Percentiles rank a stretch among this genome's conserved stretches.
These are phyloP conservation scores for Caenorhabditis auriculariae DNA, from an alignment of 2,888 invertebrate genomes.

Conservation along the genomic window DNA sequence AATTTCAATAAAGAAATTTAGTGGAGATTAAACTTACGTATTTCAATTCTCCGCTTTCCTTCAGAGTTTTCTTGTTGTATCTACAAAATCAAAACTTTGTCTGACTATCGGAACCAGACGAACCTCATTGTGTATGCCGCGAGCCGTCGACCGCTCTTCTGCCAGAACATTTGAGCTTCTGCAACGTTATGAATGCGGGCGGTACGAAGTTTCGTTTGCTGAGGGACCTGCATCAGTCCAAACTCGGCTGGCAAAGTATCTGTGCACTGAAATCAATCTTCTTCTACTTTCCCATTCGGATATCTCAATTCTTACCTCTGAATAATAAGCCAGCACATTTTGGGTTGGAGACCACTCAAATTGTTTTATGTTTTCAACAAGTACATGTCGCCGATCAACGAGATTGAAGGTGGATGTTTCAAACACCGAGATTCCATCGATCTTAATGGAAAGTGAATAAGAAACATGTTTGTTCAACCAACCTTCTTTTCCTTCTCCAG, in stretches of 20 bases:
- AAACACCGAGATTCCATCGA: constrained; percentile 78
- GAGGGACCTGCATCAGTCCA: constrained; percentile 55
- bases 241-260: constrained; percentile 54
- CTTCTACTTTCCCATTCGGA: background rate
- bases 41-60: constrained; percentile 86
- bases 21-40: constrained; percentile 72
- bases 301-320: constrained; percentile 74
- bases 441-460: constrained; percentile 48
- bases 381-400: constrained; percentile 86
- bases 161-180: constrained; percentile 98
- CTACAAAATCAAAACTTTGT: constrained; percentile 57
- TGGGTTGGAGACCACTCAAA: constrained; percentile 98
- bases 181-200: constrained; percentile 82
- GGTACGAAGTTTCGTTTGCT: constrained; percentile 65
- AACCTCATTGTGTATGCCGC: constrained; percentile 82
- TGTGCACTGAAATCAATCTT: constrained; percentile 20
- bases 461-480: constrained; percentile 66
- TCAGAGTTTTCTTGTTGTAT: constrained; percentile 79
- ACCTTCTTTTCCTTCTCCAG: constrained; percentile 43
- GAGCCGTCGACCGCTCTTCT: constrained; percentile 83
- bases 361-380: constrained; percentile 72
- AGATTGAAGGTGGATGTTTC: constrained; percentile 93
- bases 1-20: background rate
- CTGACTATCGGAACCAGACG: background rate
- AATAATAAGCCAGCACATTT: constrained; percentile 95